Percentiles rank a stretch among this genome's conserved stretches.
phyloP scores from a whole-genome alignment of 1,140 invertebrate genomes.

The Vanessa tameamea region DNA sequence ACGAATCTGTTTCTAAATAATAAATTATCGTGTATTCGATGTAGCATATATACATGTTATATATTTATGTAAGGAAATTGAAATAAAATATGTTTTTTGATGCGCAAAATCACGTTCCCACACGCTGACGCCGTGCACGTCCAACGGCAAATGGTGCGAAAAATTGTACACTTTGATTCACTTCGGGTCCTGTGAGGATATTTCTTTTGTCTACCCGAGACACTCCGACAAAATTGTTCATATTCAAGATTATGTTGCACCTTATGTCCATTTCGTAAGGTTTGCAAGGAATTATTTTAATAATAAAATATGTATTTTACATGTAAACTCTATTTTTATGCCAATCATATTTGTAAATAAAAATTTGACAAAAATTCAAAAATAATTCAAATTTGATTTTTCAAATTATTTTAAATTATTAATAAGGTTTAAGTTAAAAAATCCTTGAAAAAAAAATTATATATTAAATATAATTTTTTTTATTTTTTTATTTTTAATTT shows the following conservation, averaged over 20 bases:
- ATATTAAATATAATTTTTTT: too few species aligned
- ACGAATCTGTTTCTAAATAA: not conserved
- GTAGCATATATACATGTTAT: too few species aligned
- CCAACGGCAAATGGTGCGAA: constrained; percentile 64
- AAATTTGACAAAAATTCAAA: too few species aligned
- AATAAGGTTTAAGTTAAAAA: too few species aligned
- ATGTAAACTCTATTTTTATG: too few species aligned
- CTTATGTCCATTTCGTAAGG: not conserved
- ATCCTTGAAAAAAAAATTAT: too few species aligned
- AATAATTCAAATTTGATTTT: too few species aligned
- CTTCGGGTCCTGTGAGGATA: constrained; percentile 18
- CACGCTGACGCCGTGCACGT: constrained; percentile 58
- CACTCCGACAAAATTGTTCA: not conserved
- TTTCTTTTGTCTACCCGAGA: constrained; percentile 10
- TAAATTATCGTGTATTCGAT: not conserved
- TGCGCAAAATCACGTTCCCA: constrained; percentile 49
- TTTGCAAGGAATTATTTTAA: not conserved
- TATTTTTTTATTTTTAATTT: too few species aligned
- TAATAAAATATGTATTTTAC: not conserved
- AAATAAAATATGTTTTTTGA: constrained; percentile 15
- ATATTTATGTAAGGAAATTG: too few species aligned
- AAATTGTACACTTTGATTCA: constrained; percentile 68
- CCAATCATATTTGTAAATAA: too few species aligned
- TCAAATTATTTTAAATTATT: too few species aligned
- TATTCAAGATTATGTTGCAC: not conserved